A percentile compares a stretch with the other conserved stretches of the same genome.
Conservation (phyloP, 2,797 vertebrate species). For the Echiichthys vipera region DNA sequence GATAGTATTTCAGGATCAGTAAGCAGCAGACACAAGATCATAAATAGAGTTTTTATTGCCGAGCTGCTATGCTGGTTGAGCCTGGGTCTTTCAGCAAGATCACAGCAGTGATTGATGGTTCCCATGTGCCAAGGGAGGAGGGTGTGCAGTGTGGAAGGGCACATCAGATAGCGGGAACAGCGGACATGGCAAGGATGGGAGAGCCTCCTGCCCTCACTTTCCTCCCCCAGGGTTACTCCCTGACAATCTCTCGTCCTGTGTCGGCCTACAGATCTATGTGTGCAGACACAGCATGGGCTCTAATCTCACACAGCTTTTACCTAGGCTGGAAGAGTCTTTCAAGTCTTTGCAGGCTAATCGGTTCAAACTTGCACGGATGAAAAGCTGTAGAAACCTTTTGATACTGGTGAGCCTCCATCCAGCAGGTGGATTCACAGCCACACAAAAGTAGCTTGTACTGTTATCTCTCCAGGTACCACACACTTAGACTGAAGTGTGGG, state of each 20-base stretch:
- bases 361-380: constrained; percentile 8
- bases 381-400: constrained; percentile 21
- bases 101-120: constrained; percentile 69
- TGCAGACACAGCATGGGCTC: constrained; percentile 29
- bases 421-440: constrained; percentile 31
- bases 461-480: background rate
- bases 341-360: constrained; percentile 21
- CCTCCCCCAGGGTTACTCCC: constrained; percentile 31
- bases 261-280: constrained; percentile 47
- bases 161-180: constrained; percentile 42
- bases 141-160: constrained; percentile 1
- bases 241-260: constrained; percentile 48
- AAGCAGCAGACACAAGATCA: constrained; percentile 54
- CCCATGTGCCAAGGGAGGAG: constrained; percentile 39
- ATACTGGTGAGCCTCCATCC: constrained; percentile 17
- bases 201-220: background rate
- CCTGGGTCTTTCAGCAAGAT: constrained; percentile 69
- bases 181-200: constrained; percentile 37
- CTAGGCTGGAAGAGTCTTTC: constrained; percentile 20
- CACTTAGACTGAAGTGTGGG: background rate
- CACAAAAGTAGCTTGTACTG: background rate
- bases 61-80: constrained; percentile 60
- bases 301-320: constrained; percentile 36
- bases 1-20: constrained; percentile 68
- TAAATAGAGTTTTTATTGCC: constrained; percentile 73